These are phyloP conservation scores for Autographa pulchrina DNA, from an alignment of 2,888 invertebrate genomes.

Conservation along the genomic window DNA sequence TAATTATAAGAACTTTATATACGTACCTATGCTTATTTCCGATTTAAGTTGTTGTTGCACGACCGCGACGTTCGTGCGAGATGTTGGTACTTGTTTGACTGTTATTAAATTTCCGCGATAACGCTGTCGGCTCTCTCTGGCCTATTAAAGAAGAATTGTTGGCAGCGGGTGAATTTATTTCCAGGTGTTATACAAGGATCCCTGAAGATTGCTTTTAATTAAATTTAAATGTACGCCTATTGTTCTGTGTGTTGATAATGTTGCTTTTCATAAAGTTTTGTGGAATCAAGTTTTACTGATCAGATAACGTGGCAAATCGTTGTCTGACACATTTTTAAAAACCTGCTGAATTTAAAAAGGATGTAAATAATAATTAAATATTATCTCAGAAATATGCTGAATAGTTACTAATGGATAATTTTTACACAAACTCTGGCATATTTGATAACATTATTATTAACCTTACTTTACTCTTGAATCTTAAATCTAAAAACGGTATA, in stretches of 20 bases:
- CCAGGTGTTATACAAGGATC: conserved; percentile 67
- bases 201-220: conserved; percentile 76
- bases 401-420: no score
- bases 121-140: conserved; percentile 68
- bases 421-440: no score
- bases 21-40: no score
- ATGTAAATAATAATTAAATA: no score
- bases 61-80: conserved; percentile 53
- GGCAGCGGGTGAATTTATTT: conserved; percentile 74
- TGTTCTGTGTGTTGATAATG: conserved; percentile 48
- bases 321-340: no score
- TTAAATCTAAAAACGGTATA: neutral
- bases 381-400: no score
- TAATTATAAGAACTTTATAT: no score
- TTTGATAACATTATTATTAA: no score
- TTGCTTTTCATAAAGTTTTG: conserved; percentile 53
- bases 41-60: conserved; percentile 7
- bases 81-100: conserved; percentile 66
- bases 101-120: conserved; percentile 82
- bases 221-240: conserved; percentile 67
- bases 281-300: conserved; percentile 12
- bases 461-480: neutral
- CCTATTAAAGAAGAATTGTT: conserved; percentile 80
- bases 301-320: no score
- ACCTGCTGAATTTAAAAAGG: no score